phyloP scores from a whole-genome alignment of 2,888 invertebrate genomes.

The Caenorhabditis sp. region DNA sequence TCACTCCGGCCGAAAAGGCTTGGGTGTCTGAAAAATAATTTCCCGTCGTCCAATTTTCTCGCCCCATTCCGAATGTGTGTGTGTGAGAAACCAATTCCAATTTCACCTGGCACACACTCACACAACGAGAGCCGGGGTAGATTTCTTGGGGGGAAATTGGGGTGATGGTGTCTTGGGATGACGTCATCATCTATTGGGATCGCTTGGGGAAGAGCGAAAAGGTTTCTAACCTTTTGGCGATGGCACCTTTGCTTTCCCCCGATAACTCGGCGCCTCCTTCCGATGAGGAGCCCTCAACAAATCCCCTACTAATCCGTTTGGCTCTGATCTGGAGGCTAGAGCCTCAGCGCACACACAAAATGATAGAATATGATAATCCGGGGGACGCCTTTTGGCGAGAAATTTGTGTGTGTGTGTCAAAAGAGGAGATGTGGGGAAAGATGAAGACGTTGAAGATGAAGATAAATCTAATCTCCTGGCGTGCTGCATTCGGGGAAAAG shows the following conservation, averaged over 20 bases:
- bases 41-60: not conserved
- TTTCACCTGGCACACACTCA: conserved; percentile 16
- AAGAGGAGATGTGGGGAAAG: conserved; percentile 4
- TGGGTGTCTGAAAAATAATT: conserved; percentile 3
- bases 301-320: conserved; percentile 31
- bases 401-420: not conserved
- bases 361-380: conserved; percentile 40
- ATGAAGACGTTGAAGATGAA: conserved; percentile 15
- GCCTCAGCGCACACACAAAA: not conserved
- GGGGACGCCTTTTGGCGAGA: not conserved
- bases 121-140: not conserved
- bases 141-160: conserved; percentile 8
- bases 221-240: no score
- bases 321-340: conserved; percentile 10
- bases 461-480: conserved; percentile 12
- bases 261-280: no score
- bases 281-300: no score
- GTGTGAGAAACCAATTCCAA: conserved; percentile 4
- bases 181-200: not conserved
- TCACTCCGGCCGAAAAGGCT: not conserved
- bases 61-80: not conserved
- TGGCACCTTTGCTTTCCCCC: no score
- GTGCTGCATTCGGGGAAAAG: not conserved
- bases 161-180: not conserved
- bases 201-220: not conserved